Base-by-base conservation (phyloP, 1,140 invertebrate genomes). In the Bombus waltoni region DNA sequence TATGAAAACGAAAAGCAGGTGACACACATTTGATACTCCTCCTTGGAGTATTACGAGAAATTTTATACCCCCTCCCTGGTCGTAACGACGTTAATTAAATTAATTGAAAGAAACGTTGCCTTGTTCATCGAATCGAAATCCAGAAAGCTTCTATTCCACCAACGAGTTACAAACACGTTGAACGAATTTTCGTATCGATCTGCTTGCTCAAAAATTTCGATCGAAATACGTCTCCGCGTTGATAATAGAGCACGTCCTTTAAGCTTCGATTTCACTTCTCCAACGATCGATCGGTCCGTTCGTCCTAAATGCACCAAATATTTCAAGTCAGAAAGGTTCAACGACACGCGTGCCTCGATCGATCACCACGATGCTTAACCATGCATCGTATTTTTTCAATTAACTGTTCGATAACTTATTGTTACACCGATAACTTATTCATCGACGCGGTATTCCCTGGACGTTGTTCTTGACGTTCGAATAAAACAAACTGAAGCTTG, bases 81-180 rank as follows among this genome's bases (percentile, higher is more conserved):
- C 13, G 28, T 13, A 32, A 25, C 70, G 80, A 62, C 62, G 80
- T 74, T 81, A 81, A 81, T 81, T 81, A 81, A 40, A 81, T 74
- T 74, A 81, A 81, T 81, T 81, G 44, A 44, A 74, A 73, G 70
- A 35, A 74, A 44, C 32, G 53, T 40, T 11, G 22, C n/a, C 35
- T 22, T 38, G 70, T 44, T 44, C 70, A 0, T 10, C 1, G 28
- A 62, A 8, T 35, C 22, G 11, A 44, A 32, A 25, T 74, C 13
- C 38, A 32, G 40, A 40, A 44, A 62, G 35, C 6, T 35, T 59
- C 15, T 40, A 38, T n/a, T 32, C 13, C 53, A 74, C 47, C 62
- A 74, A 81, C 28, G 80, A 74, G 80, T 35, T 62, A 44, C 47
- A 15, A 38, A 3, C 28, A 2, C n/a, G 10, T 62, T 38, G 35